Evolutionary conservation across 2,113 vertebrate genomes (phyloP), one percentile per base, ranked within the genome.

Genomic region (Balaeniceps rex): DNA sequence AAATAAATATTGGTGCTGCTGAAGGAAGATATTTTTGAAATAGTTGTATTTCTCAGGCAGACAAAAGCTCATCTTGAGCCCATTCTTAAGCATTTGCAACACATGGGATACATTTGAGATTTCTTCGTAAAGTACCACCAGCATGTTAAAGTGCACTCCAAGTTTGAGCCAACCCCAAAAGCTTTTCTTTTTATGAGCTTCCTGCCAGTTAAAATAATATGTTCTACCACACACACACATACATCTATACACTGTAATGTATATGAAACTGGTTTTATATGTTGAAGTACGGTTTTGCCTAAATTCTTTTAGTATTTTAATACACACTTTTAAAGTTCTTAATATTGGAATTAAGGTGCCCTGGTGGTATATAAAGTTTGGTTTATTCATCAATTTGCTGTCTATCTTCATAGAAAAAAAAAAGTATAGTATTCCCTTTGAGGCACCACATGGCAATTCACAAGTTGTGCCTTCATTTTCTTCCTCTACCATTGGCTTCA

Each of bases 41-140:
- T 70, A 66, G 36, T 47, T 69, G 14, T 69, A 66, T 55, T 60
- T 63, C 38, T 85, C 63, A 90, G 40, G 51, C 49, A 91, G 66
- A 96, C 91, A 94, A 96, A 97, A 96, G 66, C 66, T 96, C 84
- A 82, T 91, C 60, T 79, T 89, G 65, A 87, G 65, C 76, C 79
- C 49, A 81, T 90, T 90, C 86, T 93, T 75, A 75, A 96, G 83
- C 70, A 93, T 89, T 97, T 96, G 77, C 72, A 96, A 93, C 97
- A 98, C 96, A 97, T 91, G 94, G 97, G 87, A 94, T 90, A 70
- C 69, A 95, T 97, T 97, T 98, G 47, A 52, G 64, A 93, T 76
- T 80, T 93, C 42, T 93, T 97, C 88, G 76, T n/a, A 89, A 92
- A 95, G 91, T 94, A 88, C 38, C 86, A 95, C 51, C 55, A 94